These are phyloP conservation scores for Harpalus rubripes DNA, from an alignment of 2,888 invertebrate genomes.

Conservation along the genomic window DNA sequence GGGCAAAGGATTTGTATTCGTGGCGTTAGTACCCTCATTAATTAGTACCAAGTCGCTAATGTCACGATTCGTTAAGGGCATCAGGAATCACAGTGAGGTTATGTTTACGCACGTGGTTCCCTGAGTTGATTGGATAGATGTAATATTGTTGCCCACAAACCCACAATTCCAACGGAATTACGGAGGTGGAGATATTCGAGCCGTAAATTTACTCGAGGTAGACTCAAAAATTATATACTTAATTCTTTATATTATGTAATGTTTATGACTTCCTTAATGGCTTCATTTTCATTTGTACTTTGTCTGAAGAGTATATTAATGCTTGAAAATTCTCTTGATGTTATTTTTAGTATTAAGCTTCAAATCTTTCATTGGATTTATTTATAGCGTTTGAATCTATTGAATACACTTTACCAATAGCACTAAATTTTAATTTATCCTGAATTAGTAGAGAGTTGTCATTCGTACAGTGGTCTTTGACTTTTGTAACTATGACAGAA, in stretches of 20 bases:
- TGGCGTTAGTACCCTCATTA: constrained; percentile 50
- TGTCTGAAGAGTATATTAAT: not conserved
- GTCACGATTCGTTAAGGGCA: constrained; percentile 58
- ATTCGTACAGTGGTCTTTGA: no score
- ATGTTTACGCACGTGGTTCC: constrained; percentile 10
- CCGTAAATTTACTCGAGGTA: not conserved
- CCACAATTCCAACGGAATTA: not conserved
- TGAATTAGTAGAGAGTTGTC: no score
- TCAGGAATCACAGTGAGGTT: constrained; percentile 34
- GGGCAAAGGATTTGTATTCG: constrained; percentile 55
- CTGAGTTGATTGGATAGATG: not conserved
- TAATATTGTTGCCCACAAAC: not conserved
- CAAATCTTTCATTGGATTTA: not conserved
- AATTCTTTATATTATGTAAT: not conserved
- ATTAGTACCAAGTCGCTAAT: constrained; percentile 57
- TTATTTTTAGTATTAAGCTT: not conserved
- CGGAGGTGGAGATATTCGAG: not conserved
- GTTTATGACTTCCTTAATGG: constrained; percentile 5
- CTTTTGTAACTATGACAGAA: no score
- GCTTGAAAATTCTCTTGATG: not conserved
- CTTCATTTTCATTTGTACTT: not conserved
- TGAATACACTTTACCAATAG: no score
- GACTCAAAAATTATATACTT: not conserved
- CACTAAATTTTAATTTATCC: no score
- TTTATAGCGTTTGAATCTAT: no score